Evolutionary conservation across 64 coral and sea anemone species (phyloP).

Genomic region (Pachyseris speciosa): DNA sequence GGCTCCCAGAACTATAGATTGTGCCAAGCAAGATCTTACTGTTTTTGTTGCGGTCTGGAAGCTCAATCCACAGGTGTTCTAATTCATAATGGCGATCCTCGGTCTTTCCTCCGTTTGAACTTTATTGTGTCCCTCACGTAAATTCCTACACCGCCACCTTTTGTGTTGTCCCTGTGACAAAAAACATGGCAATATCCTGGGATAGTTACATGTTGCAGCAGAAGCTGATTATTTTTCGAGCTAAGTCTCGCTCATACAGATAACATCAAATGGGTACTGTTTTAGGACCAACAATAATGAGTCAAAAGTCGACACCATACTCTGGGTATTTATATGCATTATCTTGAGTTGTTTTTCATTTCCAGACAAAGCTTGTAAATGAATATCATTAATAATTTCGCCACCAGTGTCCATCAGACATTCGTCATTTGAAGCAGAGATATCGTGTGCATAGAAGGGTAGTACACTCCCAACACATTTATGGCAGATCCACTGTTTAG

Average conservation of each 20-base stretch:
- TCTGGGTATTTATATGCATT: conserved; percentile 13
- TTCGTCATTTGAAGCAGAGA: too few relatives aligned
- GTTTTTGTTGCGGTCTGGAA: neutral
- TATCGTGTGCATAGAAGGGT: too few relatives aligned
- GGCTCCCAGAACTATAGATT: neutral
- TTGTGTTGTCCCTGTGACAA: conserved; percentile 12
- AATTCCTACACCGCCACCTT: conserved; percentile 12
- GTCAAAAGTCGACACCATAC: neutral
- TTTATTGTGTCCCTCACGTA: conserved; percentile 57
- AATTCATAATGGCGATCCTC: neutral
- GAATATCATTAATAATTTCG: too few relatives aligned
- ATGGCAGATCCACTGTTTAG: neutral
- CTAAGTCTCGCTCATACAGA: conserved; percentile 44
- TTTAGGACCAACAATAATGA: too few relatives aligned
- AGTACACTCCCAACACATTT: too few relatives aligned
- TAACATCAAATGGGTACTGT: too few relatives aligned
- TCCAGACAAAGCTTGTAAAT: too few relatives aligned
- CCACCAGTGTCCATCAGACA: too few relatives aligned
- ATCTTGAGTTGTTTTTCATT: neutral
- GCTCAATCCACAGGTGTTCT: conserved; percentile 52
- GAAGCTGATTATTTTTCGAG: conserved; percentile 53
- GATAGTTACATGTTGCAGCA: conserved; percentile 48
- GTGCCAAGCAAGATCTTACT: conserved; percentile 5
- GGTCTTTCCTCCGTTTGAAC: conserved; percentile 42
- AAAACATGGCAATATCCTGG: conserved; percentile 46